These are phyloP conservation scores for Drosophila suzukii DNA, from an alignment of 1,140 invertebrate species.

Conservation along the genomic window DNA sequence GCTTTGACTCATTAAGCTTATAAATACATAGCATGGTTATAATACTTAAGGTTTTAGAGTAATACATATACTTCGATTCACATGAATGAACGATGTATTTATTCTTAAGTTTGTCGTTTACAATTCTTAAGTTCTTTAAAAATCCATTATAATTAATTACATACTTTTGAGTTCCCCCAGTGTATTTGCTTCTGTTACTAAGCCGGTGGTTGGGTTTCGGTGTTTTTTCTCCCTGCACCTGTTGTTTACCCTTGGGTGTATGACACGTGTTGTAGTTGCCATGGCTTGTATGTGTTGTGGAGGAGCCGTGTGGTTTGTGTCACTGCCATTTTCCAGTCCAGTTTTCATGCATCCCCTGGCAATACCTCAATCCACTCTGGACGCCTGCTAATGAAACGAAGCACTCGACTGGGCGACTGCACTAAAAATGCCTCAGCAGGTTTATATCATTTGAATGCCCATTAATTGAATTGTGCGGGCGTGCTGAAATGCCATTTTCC, in stretches of 20 bases:
- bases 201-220: constrained; percentile 9
- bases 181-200: constrained; percentile 35
- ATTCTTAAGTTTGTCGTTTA: no score
- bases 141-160: background rate
- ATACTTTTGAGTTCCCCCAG: background rate
- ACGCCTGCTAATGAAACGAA: constrained; percentile 62
- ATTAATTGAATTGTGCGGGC: constrained; percentile 78
- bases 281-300: background rate
- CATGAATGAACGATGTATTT: no score
- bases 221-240: constrained; percentile 56
- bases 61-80: no score
- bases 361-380: constrained; percentile 54
- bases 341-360: constrained; percentile 42
- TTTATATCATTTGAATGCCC: constrained; percentile 80
- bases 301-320: background rate
- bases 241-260: constrained; percentile 52
- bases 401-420: constrained; percentile 41
- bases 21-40: no score
- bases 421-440: constrained; percentile 73
- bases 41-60: no score
- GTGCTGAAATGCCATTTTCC: constrained; percentile 36
- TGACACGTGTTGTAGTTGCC: constrained; percentile 48
- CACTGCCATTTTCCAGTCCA: constrained; percentile 33
- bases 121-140: background rate
- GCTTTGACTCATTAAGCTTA: no score